Conservation (phyloP, 2,888 invertebrate species). For the Chymomyza fuscimana region DNA sequence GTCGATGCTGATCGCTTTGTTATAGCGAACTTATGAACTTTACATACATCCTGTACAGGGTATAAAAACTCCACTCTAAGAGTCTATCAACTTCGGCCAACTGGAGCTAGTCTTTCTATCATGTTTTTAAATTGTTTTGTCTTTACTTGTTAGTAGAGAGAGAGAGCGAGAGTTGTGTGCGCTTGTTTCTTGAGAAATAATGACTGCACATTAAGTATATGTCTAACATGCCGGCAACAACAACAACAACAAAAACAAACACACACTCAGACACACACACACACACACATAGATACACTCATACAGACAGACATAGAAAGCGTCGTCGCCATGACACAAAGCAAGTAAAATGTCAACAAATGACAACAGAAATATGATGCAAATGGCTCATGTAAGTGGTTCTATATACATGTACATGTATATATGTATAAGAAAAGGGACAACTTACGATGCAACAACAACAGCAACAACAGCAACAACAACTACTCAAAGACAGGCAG, state of each 20-base stretch:
- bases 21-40: too few species aligned
- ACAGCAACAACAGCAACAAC: slow-evolving; percentile 8
- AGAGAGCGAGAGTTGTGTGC: slow-evolving; percentile 34
- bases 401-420: slow-evolving; percentile 48
- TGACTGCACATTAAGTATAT: slow-evolving; percentile 72
- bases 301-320: slow-evolving; percentile 7
- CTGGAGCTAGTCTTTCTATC: slow-evolving; percentile 26
- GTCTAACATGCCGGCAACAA: slow-evolving; percentile 50
- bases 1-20: too few species aligned
- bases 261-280: slow-evolving; percentile 24
- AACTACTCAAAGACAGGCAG: not conserved
- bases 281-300: slow-evolving; percentile 3
- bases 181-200: slow-evolving; percentile 71
- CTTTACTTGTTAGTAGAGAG: not conserved
- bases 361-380: slow-evolving; percentile 78
- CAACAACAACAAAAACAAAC: slow-evolving; percentile 26
- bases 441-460: slow-evolving; percentile 57
- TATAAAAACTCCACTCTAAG: not conserved
- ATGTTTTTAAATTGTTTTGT: slow-evolving; percentile 10
- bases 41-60: too few species aligned
- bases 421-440: slow-evolving; percentile 41
- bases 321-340: slow-evolving; percentile 43
- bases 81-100: not conserved
- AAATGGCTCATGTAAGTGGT: slow-evolving; percentile 77
- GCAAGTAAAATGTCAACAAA: slow-evolving; percentile 72